These are phyloP conservation scores for Chaenocephalus aceratus DNA, from an alignment of 2,113 vertebrate species.

Conservation along the genomic window DNA sequence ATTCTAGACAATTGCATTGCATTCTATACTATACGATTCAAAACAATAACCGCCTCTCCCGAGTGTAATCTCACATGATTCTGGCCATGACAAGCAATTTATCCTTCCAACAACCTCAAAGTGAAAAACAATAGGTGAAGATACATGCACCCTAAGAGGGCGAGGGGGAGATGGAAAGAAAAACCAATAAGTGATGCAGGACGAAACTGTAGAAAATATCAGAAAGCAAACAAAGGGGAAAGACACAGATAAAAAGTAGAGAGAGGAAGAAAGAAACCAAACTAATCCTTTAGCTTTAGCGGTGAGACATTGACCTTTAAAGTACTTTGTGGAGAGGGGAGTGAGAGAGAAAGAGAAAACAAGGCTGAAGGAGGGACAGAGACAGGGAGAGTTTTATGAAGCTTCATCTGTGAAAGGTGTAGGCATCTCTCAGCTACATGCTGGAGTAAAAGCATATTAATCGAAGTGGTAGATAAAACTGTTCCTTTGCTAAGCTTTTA, in stretches of 20 bases:
- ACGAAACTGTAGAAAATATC: background rate
- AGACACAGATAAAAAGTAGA: background rate
- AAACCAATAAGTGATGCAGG: background rate
- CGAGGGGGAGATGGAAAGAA: background rate
- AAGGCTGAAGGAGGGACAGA: background rate
- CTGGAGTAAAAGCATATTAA: background rate
- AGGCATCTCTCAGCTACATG: conserved; percentile 12
- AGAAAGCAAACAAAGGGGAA: background rate
- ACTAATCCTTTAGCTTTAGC: conserved; percentile 38
- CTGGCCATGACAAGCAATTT: conserved; percentile 68
- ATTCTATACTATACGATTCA: conserved; percentile 37
- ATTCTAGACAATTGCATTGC: conserved; percentile 37
- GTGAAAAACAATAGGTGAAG: conserved; percentile 11
- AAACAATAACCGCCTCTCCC: conserved; percentile 53
- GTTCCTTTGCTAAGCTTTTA: too few species aligned
- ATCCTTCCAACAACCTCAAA: conserved; percentile 42
- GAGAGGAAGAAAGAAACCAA: conserved; percentile 21
- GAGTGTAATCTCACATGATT: conserved; percentile 60
- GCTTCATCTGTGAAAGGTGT: conserved; percentile 8
- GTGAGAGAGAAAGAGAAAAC: background rate
- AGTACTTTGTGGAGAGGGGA: conserved; percentile 28
- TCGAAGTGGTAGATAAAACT: too few species aligned
- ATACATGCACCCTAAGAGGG: conserved; percentile 8
- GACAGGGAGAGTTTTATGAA: background rate
- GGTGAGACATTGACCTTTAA: conserved; percentile 46